phyloP scores from a whole-genome alignment of 2,797 vertebrate genomes.

The Girardinus metallicus region DNA sequence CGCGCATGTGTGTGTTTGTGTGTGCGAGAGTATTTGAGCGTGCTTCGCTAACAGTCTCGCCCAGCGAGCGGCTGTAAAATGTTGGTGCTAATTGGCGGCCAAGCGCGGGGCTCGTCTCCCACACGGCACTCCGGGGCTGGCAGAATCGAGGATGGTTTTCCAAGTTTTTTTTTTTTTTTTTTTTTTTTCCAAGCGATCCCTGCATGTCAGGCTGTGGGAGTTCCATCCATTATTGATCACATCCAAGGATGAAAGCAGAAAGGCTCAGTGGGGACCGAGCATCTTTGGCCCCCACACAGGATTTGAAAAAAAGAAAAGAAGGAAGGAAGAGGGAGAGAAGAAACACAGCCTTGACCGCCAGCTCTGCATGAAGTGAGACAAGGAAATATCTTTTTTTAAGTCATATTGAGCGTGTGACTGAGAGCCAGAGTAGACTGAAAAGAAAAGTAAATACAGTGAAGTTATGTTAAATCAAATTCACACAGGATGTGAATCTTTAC shows the following conservation, averaged over 20 bases:
- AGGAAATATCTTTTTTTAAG: slow-evolving; percentile 58
- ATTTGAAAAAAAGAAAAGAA: slow-evolving; percentile 23
- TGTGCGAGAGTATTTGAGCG: slow-evolving; percentile 46
- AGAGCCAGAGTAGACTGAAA: slow-evolving; percentile 18
- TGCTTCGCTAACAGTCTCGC: slow-evolving; percentile 68
- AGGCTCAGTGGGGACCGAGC: slow-evolving; percentile 69
- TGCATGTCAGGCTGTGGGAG: slow-evolving; percentile 80
- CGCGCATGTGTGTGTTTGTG: slow-evolving; percentile 37
- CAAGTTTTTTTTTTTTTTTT: slow-evolving; percentile 17
- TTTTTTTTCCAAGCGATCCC: slow-evolving; percentile 64
- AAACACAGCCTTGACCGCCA: slow-evolving; percentile 53
- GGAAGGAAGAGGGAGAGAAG: slow-evolving; percentile 32
- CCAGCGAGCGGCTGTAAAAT: slow-evolving; percentile 74
- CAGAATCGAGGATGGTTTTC: slow-evolving; percentile 68
- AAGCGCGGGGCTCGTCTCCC: slow-evolving; percentile 45
- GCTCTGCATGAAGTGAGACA: slow-evolving; percentile 53
- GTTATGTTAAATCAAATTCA: slow-evolving; percentile 24
- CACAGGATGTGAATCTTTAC: slow-evolving; percentile 25
- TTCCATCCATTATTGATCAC: slow-evolving; percentile 87
- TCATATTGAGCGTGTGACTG: slow-evolving; percentile 21
- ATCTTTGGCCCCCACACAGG: slow-evolving; percentile 71
- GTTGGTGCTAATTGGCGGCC: slow-evolving; percentile 81
- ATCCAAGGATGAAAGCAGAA: slow-evolving; percentile 82
- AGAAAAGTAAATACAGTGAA: slow-evolving; percentile 28
- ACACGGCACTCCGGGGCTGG: slow-evolving; percentile 60